Percentiles rank a stretch among this genome's conserved stretches.
Conservation (phyloP, 1,140 invertebrate genomes). For the Trichomalopsis sarcophagae region DNA sequence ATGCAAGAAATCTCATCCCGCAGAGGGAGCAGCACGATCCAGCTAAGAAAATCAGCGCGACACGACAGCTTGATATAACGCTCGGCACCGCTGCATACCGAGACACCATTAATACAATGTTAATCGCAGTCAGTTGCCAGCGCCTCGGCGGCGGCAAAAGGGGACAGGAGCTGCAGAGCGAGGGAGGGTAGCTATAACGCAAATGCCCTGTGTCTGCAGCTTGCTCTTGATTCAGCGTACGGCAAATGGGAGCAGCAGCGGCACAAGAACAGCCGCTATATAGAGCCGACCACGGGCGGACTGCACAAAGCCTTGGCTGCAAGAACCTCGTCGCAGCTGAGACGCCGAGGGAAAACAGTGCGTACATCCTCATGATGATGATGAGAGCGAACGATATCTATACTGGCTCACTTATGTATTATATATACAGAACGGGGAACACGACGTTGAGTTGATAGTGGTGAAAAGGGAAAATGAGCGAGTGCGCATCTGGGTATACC, state of each 20-base stretch:
- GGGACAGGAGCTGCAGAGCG: neutral
- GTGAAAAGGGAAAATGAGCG: no score
- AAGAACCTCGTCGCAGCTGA: neutral
- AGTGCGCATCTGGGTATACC: no score
- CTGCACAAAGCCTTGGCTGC: neutral
- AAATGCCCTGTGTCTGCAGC: neutral
- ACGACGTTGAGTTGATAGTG: no score
- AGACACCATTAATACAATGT: neutral
- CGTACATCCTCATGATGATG: constrained; percentile 23
- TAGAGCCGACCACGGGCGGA: neutral
- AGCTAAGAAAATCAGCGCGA: neutral
- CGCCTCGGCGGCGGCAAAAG: neutral
- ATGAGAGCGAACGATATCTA: neutral
- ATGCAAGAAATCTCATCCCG: no score
- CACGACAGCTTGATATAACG: neutral
- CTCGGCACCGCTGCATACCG: neutral
- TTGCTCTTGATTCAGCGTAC: constrained; percentile 3
- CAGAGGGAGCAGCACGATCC: no score
- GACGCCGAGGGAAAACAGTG: constrained; percentile 7
- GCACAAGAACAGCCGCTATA: neutral
- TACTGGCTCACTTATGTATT: no score
- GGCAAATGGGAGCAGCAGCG: constrained; percentile 9
- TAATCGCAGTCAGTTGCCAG: neutral
- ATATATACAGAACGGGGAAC: no score
- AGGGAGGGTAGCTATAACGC: no score